Base-by-base conservation (phyloP, 1,140 invertebrate genomes). In the Ips nitidus region DNA sequence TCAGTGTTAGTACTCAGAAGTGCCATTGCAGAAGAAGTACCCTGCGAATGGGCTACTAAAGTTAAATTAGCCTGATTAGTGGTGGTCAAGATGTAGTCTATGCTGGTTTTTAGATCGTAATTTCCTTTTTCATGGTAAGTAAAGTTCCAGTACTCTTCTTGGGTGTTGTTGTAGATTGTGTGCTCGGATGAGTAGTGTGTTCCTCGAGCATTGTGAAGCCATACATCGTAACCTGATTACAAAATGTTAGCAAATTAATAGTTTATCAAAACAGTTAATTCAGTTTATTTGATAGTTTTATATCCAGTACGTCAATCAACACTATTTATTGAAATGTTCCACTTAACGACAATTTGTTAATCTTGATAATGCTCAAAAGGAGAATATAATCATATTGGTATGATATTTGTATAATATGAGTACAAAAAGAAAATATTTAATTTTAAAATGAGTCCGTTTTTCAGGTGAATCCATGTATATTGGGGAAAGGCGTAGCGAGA, bases 91-190 rank as follows among this genome's bases (percentile, higher is more conserved):
- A 88, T 82, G 72, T 85, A 85, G 70, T 88, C 82, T 6, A 91
- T 81, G 73, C 84, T 84, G 0, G 88, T 84, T 37, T 89, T 87
- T n/a, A 90, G 64, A 77, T 91, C 89, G 73, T 84, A 86, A 2
- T 80, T 66, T 2, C 84, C 87, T 80, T 91, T 89, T 80, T 93
- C 89, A 74, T 92, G 87, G 78, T 83, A 91, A 71, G 87, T 90
- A 38, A 61, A 69, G 39, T 61, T 40, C 59, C 57, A 61, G 45
- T 47, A 69, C 3, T 61, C 50, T 2, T 8, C 0, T 1, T 53
- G 8, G 8, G 55, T 41, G 41, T 40, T 55, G n/a, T 58, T 59
- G 22, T 70, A 58, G 3, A n/a, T 59, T 22, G 42, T 41, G 45
- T 74, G 73, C 65, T 69, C 60, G 50, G 55, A 63, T 41, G 63